A percentile compares a stretch with the other conserved stretches of the same genome.
These are phyloP conservation scores for Drosophila hamatofila DNA, from an alignment of 2,888 invertebrate species.

Conservation along the genomic window DNA sequence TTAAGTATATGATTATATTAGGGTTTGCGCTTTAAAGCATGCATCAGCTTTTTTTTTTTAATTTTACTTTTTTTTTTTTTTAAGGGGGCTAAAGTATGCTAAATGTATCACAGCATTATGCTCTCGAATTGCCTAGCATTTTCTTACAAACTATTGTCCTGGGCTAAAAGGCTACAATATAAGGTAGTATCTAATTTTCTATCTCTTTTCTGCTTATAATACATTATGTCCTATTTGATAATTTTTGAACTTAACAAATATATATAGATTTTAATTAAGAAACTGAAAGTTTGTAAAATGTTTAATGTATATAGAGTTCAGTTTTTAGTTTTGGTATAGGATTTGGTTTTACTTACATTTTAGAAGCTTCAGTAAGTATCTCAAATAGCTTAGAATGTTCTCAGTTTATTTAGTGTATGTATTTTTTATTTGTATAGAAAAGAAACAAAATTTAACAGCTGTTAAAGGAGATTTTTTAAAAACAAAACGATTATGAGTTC, in stretches of 20 bases:
- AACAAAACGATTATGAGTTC: constrained; percentile 53
- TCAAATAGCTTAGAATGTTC: constrained; percentile 76
- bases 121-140: constrained; percentile 77
- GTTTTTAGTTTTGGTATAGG: constrained; percentile 40
- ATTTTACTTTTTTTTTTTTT: background rate
- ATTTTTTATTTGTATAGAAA: constrained; percentile 56
- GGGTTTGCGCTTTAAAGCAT: constrained; percentile 22
- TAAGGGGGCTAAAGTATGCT: constrained; percentile 57
- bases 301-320: constrained; percentile 36
- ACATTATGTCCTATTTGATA: constrained; percentile 21
- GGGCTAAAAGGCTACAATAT: constrained; percentile 56
- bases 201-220: constrained; percentile 18
- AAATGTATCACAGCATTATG: constrained; percentile 83
- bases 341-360: constrained; percentile 78
- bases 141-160: constrained; percentile 75
- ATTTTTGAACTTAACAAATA: constrained; percentile 32
- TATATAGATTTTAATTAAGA: constrained; percentile 17
- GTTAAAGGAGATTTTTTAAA: constrained; percentile 65
- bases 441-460: constrained; percentile 75
- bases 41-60: constrained; percentile 25
- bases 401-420: constrained; percentile 66
- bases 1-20: constrained; percentile 24
- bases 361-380: constrained; percentile 75
- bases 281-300: constrained; percentile 46
- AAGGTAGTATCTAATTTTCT: constrained; percentile 20